A percentile compares a stretch with the other conserved stretches of the same genome.
Conservation (phyloP, 2,888 invertebrate species). For the Cantharis rustica region DNA sequence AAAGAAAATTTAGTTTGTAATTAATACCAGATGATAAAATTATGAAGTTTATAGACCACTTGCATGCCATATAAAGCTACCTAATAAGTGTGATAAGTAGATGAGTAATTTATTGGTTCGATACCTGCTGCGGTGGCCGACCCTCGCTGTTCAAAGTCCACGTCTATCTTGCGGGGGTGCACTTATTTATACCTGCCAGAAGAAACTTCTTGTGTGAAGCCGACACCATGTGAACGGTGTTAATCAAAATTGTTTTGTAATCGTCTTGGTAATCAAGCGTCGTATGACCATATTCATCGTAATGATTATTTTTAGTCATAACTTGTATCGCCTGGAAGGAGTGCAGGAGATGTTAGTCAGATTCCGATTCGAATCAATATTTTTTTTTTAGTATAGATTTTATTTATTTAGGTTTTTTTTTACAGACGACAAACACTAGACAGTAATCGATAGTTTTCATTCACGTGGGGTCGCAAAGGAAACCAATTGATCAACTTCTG, state of each 20-base stretch:
- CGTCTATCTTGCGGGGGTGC: slow-evolving; percentile 23
- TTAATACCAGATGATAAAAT: not conserved
- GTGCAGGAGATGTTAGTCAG: not conserved
- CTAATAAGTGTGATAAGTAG: slow-evolving; percentile 37
- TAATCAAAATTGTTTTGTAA: slow-evolving; percentile 7
- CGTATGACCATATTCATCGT: not conserved
- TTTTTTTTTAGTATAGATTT: not conserved
- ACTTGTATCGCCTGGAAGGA: not conserved
- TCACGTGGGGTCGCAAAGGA: not conserved
- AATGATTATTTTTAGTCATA: not conserved
- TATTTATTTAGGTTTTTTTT: not conserved
- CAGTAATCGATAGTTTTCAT: not conserved
- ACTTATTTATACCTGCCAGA: slow-evolving; percentile 26
- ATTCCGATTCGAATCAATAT: not conserved
- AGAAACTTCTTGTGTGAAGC: slow-evolving; percentile 23
- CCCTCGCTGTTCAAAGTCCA: slow-evolving; percentile 11
- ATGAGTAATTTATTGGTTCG: slow-evolving; percentile 34
- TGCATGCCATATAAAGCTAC: slow-evolving; percentile 25
- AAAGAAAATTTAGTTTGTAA: not conserved
- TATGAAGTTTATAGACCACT: not conserved
- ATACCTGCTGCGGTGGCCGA: slow-evolving; percentile 22
- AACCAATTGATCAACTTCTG: not conserved
- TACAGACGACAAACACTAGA: not conserved
- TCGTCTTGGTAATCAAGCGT: slow-evolving; percentile 2
- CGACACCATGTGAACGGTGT: slow-evolving; percentile 24